These are phyloP conservation scores for Fistularia commersonii DNA, from an alignment of 2,797 vertebrate species.

Conservation along the genomic window DNA sequence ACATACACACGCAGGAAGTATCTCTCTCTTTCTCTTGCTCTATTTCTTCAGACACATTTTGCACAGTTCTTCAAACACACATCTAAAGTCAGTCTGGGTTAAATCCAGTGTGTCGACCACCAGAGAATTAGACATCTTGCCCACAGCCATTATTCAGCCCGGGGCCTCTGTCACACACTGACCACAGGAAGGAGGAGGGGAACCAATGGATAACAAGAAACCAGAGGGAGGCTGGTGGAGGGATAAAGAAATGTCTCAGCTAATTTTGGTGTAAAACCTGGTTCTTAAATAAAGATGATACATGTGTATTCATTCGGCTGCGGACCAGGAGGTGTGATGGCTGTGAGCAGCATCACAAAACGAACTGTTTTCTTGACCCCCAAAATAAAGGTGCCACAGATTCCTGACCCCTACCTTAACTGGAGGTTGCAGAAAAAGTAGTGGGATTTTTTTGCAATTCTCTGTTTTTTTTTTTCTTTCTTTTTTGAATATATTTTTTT, in stretches of 20 bases:
- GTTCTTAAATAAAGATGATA: conserved; percentile 59
- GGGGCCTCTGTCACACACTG: conserved; percentile 67
- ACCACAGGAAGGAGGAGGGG: conserved; percentile 40
- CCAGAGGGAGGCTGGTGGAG: conserved; percentile 58
- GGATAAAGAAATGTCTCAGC: conserved; percentile 18
- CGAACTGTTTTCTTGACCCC: too few species aligned
- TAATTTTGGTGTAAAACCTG: conserved; percentile 19
- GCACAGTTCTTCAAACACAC: conserved; percentile 39
- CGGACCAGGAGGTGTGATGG: conserved; percentile 3
- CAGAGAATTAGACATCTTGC: conserved; percentile 55
- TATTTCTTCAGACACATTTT: too few species aligned
- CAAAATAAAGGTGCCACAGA: too few species aligned
- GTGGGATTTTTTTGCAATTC: too few species aligned
- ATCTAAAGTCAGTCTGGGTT: conserved; percentile 41
- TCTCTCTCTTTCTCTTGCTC: too few species aligned
- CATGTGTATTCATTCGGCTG: conserved; percentile 53
- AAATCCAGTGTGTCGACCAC: conserved; percentile 56
- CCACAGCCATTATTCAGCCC: conserved; percentile 66
- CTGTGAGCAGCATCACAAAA: conserved; percentile 10
- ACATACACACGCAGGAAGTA: conserved; percentile 9
- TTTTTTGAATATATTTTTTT: too few species aligned
- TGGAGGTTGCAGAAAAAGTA: too few species aligned
- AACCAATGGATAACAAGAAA: conserved; percentile 73
- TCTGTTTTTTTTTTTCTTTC: too few species aligned
- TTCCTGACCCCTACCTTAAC: too few species aligned